Percentiles rank a stretch among this genome's conserved stretches.
Conservation (phyloP, 2,113 vertebrate genomes). For the Muntiacus reevesi region DNA sequence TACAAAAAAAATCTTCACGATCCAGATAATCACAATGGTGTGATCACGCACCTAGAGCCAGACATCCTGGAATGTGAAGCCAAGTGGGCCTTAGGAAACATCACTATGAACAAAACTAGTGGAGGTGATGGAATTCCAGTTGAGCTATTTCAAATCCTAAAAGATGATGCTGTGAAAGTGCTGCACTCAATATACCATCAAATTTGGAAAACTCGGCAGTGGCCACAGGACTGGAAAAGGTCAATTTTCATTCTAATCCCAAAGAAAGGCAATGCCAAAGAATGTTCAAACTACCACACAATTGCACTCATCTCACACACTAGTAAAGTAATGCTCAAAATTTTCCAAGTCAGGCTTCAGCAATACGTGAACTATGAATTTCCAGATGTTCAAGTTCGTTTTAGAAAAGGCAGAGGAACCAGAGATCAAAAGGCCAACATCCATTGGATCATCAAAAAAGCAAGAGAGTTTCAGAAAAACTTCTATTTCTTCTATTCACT, state of each 20-base stretch:
- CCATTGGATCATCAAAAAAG: fast-evolving
- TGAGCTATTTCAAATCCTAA: too few species aligned
- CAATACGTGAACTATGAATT: fast-evolving
- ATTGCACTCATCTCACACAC: not conserved
- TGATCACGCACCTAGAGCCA: not conserved
- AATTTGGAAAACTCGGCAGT: too few species aligned
- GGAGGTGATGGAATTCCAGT: too few species aligned
- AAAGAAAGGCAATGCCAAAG: too few species aligned
- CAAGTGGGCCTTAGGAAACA: not conserved
- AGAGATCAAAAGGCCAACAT: not conserved
- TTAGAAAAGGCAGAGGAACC: not conserved
- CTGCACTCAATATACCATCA: too few species aligned
- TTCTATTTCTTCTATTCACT: not conserved
- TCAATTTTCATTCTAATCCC: too few species aligned
- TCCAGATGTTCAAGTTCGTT: not conserved
- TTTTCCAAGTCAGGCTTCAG: not conserved
- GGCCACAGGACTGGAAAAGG: too few species aligned
- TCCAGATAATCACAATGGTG: not conserved
- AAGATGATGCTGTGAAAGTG: too few species aligned
- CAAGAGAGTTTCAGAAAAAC: not conserved
- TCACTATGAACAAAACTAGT: not conserved
- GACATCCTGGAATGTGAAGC: not conserved
- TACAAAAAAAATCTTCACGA: not conserved
- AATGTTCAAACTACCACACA: not conserved
- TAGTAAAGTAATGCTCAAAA: not conserved